Evolutionary conservation across 2,888 invertebrate species (phyloP), one percentile per base, ranked within the genome.

Genomic region (Platerodrilus igneus): DNA sequence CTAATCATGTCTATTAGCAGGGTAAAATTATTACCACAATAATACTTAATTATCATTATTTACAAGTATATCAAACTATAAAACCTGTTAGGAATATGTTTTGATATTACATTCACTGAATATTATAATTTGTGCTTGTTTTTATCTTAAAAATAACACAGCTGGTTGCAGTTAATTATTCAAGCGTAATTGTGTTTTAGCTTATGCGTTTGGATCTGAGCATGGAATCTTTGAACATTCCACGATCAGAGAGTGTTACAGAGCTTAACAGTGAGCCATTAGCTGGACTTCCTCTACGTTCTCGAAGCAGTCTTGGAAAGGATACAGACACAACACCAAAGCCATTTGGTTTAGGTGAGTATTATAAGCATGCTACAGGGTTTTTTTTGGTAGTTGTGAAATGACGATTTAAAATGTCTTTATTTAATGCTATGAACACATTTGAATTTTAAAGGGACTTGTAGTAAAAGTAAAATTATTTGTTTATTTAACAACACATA

Each of bases 271-370:
- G 83, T 48, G 84, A 86, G 37, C 49, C 57, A 20, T 57, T 59
- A 42, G 57, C 58, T 15, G 49, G 49, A 16, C 41, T 60, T 22
- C 59, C 61, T 16, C 44, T 60, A n/a, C 51, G 62, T 47, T 64
- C 69, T 40, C 57, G 66, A 36, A 43, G 59, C 11, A 62, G 60
- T 47, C 63, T 63, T 48, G 58, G 57, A 37, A 68, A 67, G 50
- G 75, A 76, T 41, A 63, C 68, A 1, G 78, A 78, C 32, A 64
- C 75, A 19, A 60, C 74, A 14, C 79, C 81, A 15, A 88, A 88
- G 71, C 82, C 86, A 3, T 88, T 87, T 65, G 87, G 87, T 70
- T 77, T 89, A 57, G 87, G 89, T 89, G 76, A 75, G 83, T 71
- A 52, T 40, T 21, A 7, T 7, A 23, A 27, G 13, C 22, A 16